These are phyloP conservation scores for Rhyacichthys aspro DNA, from an alignment of 2,797 vertebrate genomes.

Conservation along the genomic window DNA sequence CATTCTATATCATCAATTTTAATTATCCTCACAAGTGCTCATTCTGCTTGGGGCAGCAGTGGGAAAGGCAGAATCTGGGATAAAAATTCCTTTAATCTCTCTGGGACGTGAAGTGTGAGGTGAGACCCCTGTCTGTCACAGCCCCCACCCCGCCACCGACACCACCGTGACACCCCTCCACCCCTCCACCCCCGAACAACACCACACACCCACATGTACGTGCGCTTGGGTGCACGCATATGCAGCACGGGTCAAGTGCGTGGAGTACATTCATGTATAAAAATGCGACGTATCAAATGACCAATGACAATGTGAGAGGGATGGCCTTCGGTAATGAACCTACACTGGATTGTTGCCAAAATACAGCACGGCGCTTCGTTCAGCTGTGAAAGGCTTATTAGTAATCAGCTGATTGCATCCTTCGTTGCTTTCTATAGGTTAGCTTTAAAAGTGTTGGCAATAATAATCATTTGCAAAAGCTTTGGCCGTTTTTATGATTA, in stretches of 20 bases:
- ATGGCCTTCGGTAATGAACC: neutral
- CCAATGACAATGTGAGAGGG: slow-evolving; percentile 6
- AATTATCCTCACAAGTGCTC: slow-evolving; percentile 78
- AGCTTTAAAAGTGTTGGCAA: too few species aligned
- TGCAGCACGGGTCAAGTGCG: slow-evolving; percentile 5
- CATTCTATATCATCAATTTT: slow-evolving; percentile 82
- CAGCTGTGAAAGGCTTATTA: neutral
- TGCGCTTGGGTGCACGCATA: slow-evolving; percentile 24
- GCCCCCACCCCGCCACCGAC: slow-evolving; percentile 4
- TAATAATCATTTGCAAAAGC: too few species aligned
- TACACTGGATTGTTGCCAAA: neutral
- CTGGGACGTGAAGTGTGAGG: slow-evolving; percentile 75
- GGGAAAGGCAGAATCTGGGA: slow-evolving; percentile 57
- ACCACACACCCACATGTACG: slow-evolving; percentile 11
- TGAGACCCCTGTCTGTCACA: slow-evolving; percentile 75
- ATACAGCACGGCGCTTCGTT: neutral
- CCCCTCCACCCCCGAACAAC: slow-evolving; percentile 21
- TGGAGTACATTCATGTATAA: neutral
- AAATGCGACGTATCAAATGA: slow-evolving; percentile 4
- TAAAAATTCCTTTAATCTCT: slow-evolving; percentile 73
- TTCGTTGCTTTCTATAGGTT: neutral
- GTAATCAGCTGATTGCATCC: neutral
- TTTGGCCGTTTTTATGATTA: too few species aligned
- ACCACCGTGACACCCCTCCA: slow-evolving; percentile 1
- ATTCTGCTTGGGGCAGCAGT: slow-evolving; percentile 66